A percentile compares a stretch with the other conserved stretches of the same genome.
Evolutionary conservation across 2,797 vertebrate genomes (phyloP).

Genomic region (Hippoglossus hippoglossus): DNA sequence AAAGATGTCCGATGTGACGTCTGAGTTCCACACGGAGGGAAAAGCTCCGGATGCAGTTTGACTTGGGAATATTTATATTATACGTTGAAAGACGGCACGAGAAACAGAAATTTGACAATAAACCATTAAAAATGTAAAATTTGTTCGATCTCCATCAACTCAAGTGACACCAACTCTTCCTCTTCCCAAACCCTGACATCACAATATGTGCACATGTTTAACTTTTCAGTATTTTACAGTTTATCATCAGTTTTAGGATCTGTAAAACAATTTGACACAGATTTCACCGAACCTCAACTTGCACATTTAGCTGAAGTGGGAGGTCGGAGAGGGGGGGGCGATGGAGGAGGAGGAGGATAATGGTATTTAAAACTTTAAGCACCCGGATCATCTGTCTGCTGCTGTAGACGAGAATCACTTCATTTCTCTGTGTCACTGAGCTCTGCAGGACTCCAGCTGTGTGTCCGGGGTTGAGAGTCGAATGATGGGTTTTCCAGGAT

Average conservation of each 20-base stretch:
- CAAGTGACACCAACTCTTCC: no score
- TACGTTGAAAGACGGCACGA: no score
- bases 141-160: no score
- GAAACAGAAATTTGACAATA: no score
- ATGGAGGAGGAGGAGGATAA: slow-evolving; percentile 63
- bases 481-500: background rate
- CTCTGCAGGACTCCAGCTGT: background rate
- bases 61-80: no score
- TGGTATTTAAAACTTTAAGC: slow-evolving; percentile 81
- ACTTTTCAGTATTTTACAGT: no score
- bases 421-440: slow-evolving; percentile 23
- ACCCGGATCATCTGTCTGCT: slow-evolving; percentile 80
- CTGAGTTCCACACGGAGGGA: background rate
- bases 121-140: no score
- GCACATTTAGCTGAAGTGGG: background rate
- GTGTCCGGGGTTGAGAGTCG: background rate
- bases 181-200: no score
- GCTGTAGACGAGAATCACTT: slow-evolving; percentile 69
- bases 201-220: no score
- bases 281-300: background rate
- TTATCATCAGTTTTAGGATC: no score
- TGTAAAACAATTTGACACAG: no score
- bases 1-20: slow-evolving; percentile 6
- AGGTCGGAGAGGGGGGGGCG: background rate
- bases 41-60: no score